Base-by-base conservation (phyloP, 37 sponge, comb jelly and placozoan genomes). In the Oopsacas minuta region DNA sequence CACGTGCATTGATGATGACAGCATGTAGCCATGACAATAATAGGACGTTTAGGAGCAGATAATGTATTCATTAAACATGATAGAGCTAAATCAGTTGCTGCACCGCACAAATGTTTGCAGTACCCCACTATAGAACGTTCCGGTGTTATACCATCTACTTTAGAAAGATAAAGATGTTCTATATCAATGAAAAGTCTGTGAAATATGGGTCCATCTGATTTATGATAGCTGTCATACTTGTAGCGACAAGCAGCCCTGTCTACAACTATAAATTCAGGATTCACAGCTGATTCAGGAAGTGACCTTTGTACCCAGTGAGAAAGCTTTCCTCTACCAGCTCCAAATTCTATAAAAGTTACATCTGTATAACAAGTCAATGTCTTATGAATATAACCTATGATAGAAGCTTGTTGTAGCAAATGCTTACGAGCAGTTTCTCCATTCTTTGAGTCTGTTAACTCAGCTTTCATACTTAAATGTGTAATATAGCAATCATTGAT, bases 1-100 rank as follows among this genome's bases (percentile, higher is more conserved):
- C 96, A 95, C 38, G 84, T 38, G 52, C 94, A 93, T 34, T 90
- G 88, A 51, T 95, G 96, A 49, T 95, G 96, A 81, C 96, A 95
- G 82, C 96, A 95, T 28, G 88, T 84, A 0, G 96, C 96, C 39
- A 95, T 85, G 35, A 90, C 84, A 1, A 89, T 36, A n/a, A 89
- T 94, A 35, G 88, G 75, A 25, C 75, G 75, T 3, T 10, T 61
- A n/a, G 20, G 17, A 20, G 52, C 53, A 1, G 39, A 23, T 52
- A 94, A 93, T 23, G 88, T 83, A 1, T 94, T 94, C 39, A 95
- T 85, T 36, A 90, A 53, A 12, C 87, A 38, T 28, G 90, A 92
- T n/a, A 30, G 22, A 32, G 88, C 30, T 84, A 85, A 5, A 93
- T 91, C 94, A 53, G 96, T 95, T 28, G 94, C 96, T 37, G 90